Evolutionary conservation across 1,140 invertebrate species (phyloP).

Genomic region (Aphelinus certus): DNA sequence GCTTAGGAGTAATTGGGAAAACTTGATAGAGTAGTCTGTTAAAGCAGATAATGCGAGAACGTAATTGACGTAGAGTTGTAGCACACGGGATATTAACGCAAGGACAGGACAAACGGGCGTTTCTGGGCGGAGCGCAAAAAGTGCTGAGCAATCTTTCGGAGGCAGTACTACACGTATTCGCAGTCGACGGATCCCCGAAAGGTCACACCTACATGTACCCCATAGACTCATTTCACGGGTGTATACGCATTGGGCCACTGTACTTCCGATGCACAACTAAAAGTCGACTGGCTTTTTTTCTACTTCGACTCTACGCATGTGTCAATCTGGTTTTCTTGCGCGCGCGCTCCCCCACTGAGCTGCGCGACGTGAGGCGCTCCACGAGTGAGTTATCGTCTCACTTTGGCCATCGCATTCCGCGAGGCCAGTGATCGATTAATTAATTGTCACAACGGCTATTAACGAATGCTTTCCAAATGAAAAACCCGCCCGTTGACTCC

Average conservation of each 20-base stretch:
- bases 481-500: too few relatives aligned
- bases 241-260: neutral
- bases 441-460: conserved; percentile 18
- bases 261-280: neutral
- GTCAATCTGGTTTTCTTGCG: conserved; percentile 22
- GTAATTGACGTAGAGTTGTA: too few relatives aligned
- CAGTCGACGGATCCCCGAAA: too few relatives aligned
- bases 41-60: too few relatives aligned
- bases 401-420: neutral
- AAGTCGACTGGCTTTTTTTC: neutral
- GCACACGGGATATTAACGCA: conserved; percentile 41
- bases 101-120: conserved; percentile 48
- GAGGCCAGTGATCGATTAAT: conserved; percentile 22
- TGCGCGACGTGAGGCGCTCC: neutral
- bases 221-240: too few relatives aligned
- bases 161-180: conserved; percentile 38
- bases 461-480: neutral
- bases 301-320: neutral
- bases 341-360: neutral
- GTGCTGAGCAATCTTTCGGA: conserved; percentile 59
- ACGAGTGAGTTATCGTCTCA: conserved; percentile 18
- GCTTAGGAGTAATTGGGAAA: too few relatives aligned
- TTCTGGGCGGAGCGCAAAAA: conserved; percentile 62
- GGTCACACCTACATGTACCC: too few relatives aligned
- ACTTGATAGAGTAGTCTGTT: too few relatives aligned